Evolutionary conservation across 2,888 invertebrate genomes (phyloP).

Genomic region (Drosophila mettleri): DNA sequence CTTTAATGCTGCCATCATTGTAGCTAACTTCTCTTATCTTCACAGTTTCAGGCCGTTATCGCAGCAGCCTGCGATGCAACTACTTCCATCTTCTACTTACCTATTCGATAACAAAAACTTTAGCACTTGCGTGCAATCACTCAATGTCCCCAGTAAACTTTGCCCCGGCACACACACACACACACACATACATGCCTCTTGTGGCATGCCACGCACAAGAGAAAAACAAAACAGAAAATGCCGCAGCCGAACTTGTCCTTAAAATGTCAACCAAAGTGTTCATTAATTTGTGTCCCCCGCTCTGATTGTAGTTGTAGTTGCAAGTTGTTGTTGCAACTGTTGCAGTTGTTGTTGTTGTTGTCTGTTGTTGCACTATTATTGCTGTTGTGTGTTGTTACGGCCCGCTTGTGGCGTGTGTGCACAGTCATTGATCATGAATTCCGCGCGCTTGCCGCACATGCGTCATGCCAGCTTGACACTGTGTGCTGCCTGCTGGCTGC

Average conservation of each 20-base stretch:
- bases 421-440: constrained; percentile 81
- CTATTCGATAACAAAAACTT: constrained; percentile 23
- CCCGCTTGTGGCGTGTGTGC: constrained; percentile 67
- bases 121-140: constrained; percentile 51
- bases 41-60: background rate
- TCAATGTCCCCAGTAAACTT: constrained; percentile 66
- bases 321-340: constrained; percentile 17
- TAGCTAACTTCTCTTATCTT: background rate
- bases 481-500: constrained; percentile 2
- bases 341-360: constrained; percentile 44
- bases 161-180: background rate
- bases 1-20: no score
- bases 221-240: constrained; percentile 43
- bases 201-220: constrained; percentile 43
- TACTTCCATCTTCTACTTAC: background rate
- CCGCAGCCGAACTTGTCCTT: constrained; percentile 77
- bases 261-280: constrained; percentile 80
- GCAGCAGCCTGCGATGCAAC: background rate
- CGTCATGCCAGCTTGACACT: constrained; percentile 70
- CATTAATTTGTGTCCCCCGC: constrained; percentile 75
- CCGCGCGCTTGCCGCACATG: constrained; percentile 72
- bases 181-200: constrained; percentile 10
- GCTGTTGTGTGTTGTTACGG: constrained; percentile 29
- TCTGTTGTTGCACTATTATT: constrained; percentile 66
- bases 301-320: constrained; percentile 44